These are phyloP conservation scores for Penaeus monodon DNA, from an alignment of 2,888 invertebrate species.

Conservation along the genomic window DNA sequence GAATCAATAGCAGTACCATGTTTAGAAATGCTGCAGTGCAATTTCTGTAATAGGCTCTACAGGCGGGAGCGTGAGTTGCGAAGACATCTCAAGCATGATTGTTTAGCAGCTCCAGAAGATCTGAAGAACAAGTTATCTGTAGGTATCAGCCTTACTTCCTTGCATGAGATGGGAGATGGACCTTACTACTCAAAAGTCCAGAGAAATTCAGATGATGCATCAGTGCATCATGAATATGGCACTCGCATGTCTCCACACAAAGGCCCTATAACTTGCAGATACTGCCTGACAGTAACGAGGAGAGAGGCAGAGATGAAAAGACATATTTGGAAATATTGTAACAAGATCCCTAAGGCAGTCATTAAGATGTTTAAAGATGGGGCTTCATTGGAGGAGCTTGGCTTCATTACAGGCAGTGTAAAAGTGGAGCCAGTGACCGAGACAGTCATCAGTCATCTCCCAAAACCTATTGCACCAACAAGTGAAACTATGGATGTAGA, in stretches of 20 bases:
- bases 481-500: not conserved
- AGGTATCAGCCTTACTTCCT: slow-evolving; percentile 3
- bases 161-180: slow-evolving; percentile 26
- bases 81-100: slow-evolving; percentile 51
- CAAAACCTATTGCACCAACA: not conserved
- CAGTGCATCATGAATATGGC: not conserved
- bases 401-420: slow-evolving; percentile 18
- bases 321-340: slow-evolving; percentile 53
- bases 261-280: slow-evolving; percentile 48
- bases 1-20: not conserved
- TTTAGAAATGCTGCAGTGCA: slow-evolving; percentile 36
- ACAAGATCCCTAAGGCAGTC: slow-evolving; percentile 29
- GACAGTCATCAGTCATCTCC: not conserved
- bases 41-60: slow-evolving; percentile 49
- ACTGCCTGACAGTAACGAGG: slow-evolving; percentile 36
- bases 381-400: slow-evolving; percentile 37
- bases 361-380: slow-evolving; percentile 41
- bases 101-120: slow-evolving; percentile 26
- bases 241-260: not conserved
- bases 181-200: slow-evolving; percentile 33
- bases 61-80: slow-evolving; percentile 45
- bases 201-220: not conserved
- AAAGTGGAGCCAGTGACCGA: not conserved
- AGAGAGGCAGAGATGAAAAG: slow-evolving; percentile 48
- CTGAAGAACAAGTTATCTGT: slow-evolving; percentile 16